Base-by-base conservation (phyloP, 2,888 invertebrate species). In the Tuta absoluta region DNA sequence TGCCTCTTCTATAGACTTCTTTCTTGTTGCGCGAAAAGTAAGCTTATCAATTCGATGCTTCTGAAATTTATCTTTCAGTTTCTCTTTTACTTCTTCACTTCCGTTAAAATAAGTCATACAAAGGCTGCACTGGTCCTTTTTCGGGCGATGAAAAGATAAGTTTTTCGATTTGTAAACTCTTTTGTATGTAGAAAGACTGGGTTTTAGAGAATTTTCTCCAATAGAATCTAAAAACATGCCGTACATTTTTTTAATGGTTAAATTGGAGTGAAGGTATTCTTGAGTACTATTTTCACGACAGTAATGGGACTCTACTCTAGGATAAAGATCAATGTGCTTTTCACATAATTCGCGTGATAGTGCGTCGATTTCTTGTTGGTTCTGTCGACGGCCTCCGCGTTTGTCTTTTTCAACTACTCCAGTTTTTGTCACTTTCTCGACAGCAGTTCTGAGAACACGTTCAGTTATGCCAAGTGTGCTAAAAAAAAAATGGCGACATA, bases 141-240 rank as follows among this genome's bases (percentile, higher is more conserved):
- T 63, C 17, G 63, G 48, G n/a, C 62, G 64, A 65, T 67, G 60
- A 65, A 68, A 69, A 53, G 45, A 56, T 49, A 63, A 61, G 51
- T 60, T 53, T 61, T 53, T 64, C 53, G 19, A 28, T 41, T 64
- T 60, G 53, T 53, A 60, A n/a, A 49, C 60, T 59, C 59, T 59
- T 58, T 37, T 58, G 63, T 64, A 59, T 19, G 63, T 51, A 37
- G 59, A 28, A 62, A 62, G 37, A 23, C 51, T 61, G 56, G 64
- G 21, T 21, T 14, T 49, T 21, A 49, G 17, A 8, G 21, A 4
- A 49, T 49, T 49, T 17, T 8, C 21, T 49, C 19, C 21, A n/a
- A 48, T 12, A 8, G n/a, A 14, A 19, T 17, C 37, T 37, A 63
- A 33, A 63, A 63, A 53, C 62, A 63, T 63, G 21, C 53, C 41